Base-by-base conservation (phyloP, 2,888 invertebrate species). In the Tachina lurida region DNA sequence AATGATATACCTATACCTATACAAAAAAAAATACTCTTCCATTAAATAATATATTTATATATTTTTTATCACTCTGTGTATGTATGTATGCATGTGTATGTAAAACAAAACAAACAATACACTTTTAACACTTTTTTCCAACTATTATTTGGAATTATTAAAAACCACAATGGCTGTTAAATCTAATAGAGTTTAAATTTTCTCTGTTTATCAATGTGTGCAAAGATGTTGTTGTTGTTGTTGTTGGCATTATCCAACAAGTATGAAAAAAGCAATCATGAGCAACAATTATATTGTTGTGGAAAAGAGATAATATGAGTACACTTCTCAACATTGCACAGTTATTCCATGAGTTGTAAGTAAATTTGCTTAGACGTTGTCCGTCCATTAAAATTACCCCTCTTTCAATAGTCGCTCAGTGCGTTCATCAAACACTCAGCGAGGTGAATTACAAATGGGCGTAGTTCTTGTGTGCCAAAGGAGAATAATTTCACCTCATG, bases 81-180 rank as follows among this genome's bases (percentile, higher is more conserved):
- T 56, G 22, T 10, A 19, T 52, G n/a, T 67, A 13, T 56, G 22
- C 4, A 15, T 52, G 43, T 56, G 45, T 52, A 41, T 22, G 17
- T 49, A 67, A 31, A 75, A 22, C 15, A 17, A 70, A 74, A 22
- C 58, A 82, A 73, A 76, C 54, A 77, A 74, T 47, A 75, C 47
- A 65, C 22, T 67, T 73, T 62, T 49, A 62, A 77, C 67, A 77
- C 65, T 77, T 65, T 75, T 73, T 75, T 19, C 7, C 31, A 79
- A 58, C 77, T 41, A 67, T 65, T 71, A 67, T 83, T 87, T 88
- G 84, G 79, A 88, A 88, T 87, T 88, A 88, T 85, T 87, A 87
- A 87, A 87, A 88, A 88, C 83, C 87, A 87, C 80, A 87, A 86
- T 81, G 78, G 86, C 84, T 84, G 86, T 84, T 82, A 78, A 78